Base-by-base conservation (phyloP, 2,113 vertebrate species). In the Oreocharis arfaki region DNA sequence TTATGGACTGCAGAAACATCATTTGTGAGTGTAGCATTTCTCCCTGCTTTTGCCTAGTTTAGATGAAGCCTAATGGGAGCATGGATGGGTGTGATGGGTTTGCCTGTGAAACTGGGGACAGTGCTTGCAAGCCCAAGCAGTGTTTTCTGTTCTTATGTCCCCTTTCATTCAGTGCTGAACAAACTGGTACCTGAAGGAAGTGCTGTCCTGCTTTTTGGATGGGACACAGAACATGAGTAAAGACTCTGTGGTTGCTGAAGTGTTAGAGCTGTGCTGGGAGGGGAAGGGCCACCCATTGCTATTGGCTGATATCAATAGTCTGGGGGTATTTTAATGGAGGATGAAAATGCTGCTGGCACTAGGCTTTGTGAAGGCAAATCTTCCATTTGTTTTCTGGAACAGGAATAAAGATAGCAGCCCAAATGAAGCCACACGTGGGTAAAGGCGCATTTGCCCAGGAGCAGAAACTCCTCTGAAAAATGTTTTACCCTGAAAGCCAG, bases 201-300 rank as follows among this genome's bases (percentile, higher is more conserved):
- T 0, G 1, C 52, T 86, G 39, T 60, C 57, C 46, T 60, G 49
- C 18, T 49, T 77, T 87, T 63, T 33, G n/a, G 12, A 42, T 35
- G 44, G 35, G 42, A 47, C 0, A 0, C 9, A 50, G 50, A 91
- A 82, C 46, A 11, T 3, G 7, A 63, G 22, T 33, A 35, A 61
- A 53, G 67, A 24, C 26, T 73, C 68, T 49, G 52, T 60, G 57
- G 11, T 16, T 6, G 11, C 16, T 67, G 61, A 75, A 76, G 63
- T 30, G 56, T 30, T 37, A 14, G 26, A 73, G 76, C 42, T 81
- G 28, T 33, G 32, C 17, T 65, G 56, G 27, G 73, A 76, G 42
- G 47, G 17, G 68, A 83, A 80, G 69, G 23, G 28, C 20, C 73
- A 65, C 46, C 23, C 57, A 6, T 32, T 78, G 23, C 35, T 65